A percentile compares a stretch with the other conserved stretches of the same genome.
These are phyloP conservation scores for Tilapia sparmanii DNA, from an alignment of 2,113 vertebrate species.

Conservation along the genomic window DNA sequence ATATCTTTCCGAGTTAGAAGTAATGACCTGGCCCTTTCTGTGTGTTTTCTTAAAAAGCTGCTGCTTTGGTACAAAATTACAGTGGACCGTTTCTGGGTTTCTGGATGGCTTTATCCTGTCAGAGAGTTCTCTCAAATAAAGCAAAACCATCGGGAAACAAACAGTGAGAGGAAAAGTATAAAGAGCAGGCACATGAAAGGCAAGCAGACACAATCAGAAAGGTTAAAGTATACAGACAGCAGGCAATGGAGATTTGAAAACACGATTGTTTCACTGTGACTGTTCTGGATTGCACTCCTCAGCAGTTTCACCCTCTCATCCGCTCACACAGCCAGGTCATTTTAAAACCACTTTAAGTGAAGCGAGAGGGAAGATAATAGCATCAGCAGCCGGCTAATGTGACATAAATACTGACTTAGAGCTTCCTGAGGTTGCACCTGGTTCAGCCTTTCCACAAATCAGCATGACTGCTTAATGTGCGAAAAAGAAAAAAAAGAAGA, in stretches of 20 bases:
- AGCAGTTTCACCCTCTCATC: conserved; percentile 23
- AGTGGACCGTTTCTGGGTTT: conserved; percentile 23
- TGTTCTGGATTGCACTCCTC: not conserved
- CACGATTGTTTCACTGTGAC: not conserved
- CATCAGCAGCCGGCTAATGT: not conserved
- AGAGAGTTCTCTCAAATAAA: not conserved
- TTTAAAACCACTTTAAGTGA: not conserved
- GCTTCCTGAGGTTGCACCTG: conserved; percentile 7
- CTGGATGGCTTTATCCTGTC: not conserved
- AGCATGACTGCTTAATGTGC: not conserved
- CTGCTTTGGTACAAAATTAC: conserved; percentile 38
- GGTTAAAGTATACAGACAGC: conserved; percentile 33
- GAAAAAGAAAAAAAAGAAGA: not conserved
- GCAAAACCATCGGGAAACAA: conserved; percentile 15
- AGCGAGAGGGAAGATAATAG: not conserved
- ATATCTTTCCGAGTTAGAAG: not conserved
- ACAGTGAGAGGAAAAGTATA: conserved; percentile 1
- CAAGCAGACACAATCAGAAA: not conserved
- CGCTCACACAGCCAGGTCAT: conserved; percentile 15
- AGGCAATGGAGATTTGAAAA: not conserved
- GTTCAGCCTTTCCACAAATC: conserved; percentile 29
- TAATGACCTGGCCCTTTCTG: not conserved
- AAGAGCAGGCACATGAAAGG: conserved; percentile 6
- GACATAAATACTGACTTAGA: conserved; percentile 3
- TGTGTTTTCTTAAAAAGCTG: conserved; percentile 16